Base-by-base conservation (phyloP, 2,797 vertebrate genomes). In the Pangasius djambal region DNA sequence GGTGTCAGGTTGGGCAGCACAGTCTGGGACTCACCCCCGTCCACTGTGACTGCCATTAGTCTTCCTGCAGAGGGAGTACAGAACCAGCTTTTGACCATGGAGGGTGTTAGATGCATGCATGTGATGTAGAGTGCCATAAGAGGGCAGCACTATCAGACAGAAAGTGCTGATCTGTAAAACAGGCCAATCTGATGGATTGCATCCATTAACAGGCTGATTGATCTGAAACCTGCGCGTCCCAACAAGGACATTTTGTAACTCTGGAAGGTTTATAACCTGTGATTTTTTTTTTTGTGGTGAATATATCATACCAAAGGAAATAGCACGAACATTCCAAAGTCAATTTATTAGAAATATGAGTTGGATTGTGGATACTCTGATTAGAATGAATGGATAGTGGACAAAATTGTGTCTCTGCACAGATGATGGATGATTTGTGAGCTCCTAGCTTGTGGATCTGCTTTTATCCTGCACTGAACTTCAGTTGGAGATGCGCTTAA, bases 1-100 rank as follows among this genome's bases (percentile, higher is more conserved):
- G 98, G 98, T 0, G 95, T 95, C 90, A 99, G 92, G 89, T 96
- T 97, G 85, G 95, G 91, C 93, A 99, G 91, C 81, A 94, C 96
- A 10, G 95, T 96, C 89, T 96, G 96, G 2, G 97, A 97, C 91
- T 95, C 94, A 12, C 92, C 95, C 48, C 97, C 97, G 0, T 97
- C 97, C 0, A 98, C 96, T 0, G 94, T 96, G 89, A 98, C 92
- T 0, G 94, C 94, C 52, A 94, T 95, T 0, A 97, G 96, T 28
- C 92, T 92, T 63, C 97, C 98, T 99, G 92, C 37, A 89, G 92
- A 67, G 22, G 86, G 40, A 83, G 83, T 87, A 20, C 86, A 78
- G 25, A 92, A 48, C 34, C 61, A 69, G 31, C 50, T 85, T 25
- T 79, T 59, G 52, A 31, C 81, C 9, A 83, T 67, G 44, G 44